Evolutionary conservation across 2,888 invertebrate genomes (phyloP).

Genomic region (Zhuqinia jingwanae): DNA sequence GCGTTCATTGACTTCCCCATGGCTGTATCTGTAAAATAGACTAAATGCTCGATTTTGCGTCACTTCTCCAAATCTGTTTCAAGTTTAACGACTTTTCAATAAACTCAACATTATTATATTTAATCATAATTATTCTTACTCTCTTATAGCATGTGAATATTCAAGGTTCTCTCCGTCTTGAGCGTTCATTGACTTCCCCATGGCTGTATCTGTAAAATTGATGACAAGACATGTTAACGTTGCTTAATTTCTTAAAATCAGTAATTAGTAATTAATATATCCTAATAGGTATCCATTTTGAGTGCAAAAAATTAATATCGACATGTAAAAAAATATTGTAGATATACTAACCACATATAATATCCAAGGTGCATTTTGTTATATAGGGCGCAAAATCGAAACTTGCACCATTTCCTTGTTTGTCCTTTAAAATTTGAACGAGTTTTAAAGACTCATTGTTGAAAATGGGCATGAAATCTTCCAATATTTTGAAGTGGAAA

Average conservation of each 20-base stretch:
- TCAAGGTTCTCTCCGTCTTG: conserved; percentile 81
- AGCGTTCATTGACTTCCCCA: conserved; percentile 81
- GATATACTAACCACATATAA: conserved; percentile 71
- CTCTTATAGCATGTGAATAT: conserved; percentile 81
- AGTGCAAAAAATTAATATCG: not conserved
- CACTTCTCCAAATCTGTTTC: conserved; percentile 83
- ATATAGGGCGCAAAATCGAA: conserved; percentile 69
- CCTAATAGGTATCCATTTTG: not conserved
- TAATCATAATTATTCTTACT: conserved; percentile 79
- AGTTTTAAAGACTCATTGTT: conserved; percentile 66
- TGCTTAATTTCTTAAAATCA: conserved; percentile 83
- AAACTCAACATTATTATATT: too few species aligned
- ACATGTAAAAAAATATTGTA: not conserved
- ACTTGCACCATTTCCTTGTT: conserved; percentile 37
- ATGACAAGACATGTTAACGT: conserved; percentile 82
- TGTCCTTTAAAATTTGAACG: conserved; percentile 56
- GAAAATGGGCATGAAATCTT: conserved; percentile 74
- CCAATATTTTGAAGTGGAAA: conserved; percentile 76
- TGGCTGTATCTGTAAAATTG: conserved; percentile 83
- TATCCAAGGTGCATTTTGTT: conserved; percentile 72
- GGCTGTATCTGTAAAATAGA: conserved; percentile 82
- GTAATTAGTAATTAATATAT: too few species aligned
- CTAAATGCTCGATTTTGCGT: conserved; percentile 82
- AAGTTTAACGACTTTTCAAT: too few species aligned
- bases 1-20: conserved; percentile 82